phyloP scores from a whole-genome alignment of 2,797 vertebrate species.

The Dendrocincla tyrannina region DNA sequence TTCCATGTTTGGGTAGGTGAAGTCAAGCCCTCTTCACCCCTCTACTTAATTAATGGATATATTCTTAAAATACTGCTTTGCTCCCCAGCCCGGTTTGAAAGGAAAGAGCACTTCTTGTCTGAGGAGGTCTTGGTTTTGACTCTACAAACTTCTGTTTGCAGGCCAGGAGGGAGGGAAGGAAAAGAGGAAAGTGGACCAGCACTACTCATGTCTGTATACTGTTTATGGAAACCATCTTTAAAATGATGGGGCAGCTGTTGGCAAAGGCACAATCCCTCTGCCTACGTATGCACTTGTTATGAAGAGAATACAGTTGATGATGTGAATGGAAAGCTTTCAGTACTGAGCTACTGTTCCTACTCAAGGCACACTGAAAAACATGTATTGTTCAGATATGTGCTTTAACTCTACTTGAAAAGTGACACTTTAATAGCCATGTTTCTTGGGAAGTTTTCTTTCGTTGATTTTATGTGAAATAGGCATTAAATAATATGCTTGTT shows the following conservation, averaged over 20 bases:
- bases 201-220: background rate
- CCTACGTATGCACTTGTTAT: background rate
- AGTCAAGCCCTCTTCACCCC: background rate
- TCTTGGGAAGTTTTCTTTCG: background rate
- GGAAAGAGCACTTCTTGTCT: background rate
- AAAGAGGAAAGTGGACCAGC: background rate
- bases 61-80: background rate
- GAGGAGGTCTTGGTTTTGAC: background rate
- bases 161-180: background rate
- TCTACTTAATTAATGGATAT: background rate
- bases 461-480: background rate
- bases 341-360: background rate
- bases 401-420: slow-evolving; percentile 6
- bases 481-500: background rate
- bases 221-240: background rate
- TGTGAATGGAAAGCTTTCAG: slow-evolving; percentile 20
- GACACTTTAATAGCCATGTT: background rate
- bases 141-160: background rate
- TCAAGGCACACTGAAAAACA: background rate
- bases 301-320: slow-evolving; percentile 14
- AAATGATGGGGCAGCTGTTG: background rate
- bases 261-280: background rate
- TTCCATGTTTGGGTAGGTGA: background rate
- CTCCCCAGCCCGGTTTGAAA: background rate
- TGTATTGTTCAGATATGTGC: background rate